A percentile compares a stretch with the other conserved stretches of the same genome.
These are phyloP conservation scores for Alectura lathami DNA, from an alignment of 2,113 vertebrate genomes.

Conservation along the genomic window DNA sequence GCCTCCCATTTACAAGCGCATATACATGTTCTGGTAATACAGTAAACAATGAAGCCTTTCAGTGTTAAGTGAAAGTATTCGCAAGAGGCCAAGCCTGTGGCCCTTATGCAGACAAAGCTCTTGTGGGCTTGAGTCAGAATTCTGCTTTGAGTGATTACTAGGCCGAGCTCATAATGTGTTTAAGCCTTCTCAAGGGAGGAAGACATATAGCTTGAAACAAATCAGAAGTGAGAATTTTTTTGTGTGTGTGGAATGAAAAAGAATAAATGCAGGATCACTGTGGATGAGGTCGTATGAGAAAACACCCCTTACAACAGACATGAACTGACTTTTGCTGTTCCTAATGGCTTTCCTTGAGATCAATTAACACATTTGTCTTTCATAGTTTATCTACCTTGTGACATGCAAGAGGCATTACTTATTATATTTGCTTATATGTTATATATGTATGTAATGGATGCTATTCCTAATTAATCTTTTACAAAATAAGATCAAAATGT, in stretches of 20 bases:
- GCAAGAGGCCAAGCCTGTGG: slow-evolving; percentile 28
- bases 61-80: slow-evolving; percentile 46
- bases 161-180: slow-evolving; percentile 18
- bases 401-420: not conserved
- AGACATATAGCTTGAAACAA: not conserved
- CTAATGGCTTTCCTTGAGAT: not conserved
- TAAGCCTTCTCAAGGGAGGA: slow-evolving; percentile 35
- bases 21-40: slow-evolving; percentile 34
- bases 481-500: not conserved
- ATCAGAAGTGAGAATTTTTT: not conserved
- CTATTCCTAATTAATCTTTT: not conserved
- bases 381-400: not conserved
- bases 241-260: not conserved
- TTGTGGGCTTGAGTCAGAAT: not conserved
- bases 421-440: not conserved
- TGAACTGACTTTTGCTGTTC: not conserved
- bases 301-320: not conserved
- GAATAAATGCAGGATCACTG: not conserved
- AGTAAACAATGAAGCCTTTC: slow-evolving; percentile 67
- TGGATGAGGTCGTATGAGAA: not conserved
- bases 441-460: not conserved
- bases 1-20: slow-evolving; percentile 25
- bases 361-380: not conserved
- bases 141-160: slow-evolving; percentile 37
- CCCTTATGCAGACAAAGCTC: slow-evolving; percentile 26